These are phyloP conservation scores for Pristionchus japonicus DNA, from an alignment of 2,888 invertebrate species.

Conservation along the genomic window DNA sequence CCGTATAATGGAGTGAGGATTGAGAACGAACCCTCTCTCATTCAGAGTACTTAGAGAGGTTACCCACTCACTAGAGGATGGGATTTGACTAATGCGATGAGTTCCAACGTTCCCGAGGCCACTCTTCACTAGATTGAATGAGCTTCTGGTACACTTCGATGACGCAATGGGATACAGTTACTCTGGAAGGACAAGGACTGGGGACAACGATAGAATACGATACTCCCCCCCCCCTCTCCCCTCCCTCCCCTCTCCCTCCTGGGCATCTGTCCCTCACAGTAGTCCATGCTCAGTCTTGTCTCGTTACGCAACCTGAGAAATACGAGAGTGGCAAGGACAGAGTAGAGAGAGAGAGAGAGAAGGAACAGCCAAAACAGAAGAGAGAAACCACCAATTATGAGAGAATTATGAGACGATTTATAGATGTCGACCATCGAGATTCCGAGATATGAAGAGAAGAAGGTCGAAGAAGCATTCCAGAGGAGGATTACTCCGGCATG, in stretches of 20 bases:
- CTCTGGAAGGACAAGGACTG: slow-evolving; percentile 29
- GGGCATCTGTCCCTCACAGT: slow-evolving; percentile 39
- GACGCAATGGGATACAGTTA: slow-evolving; percentile 24
- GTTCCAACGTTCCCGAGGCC: slow-evolving; percentile 6
- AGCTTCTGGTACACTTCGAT: background rate
- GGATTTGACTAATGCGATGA: background rate
- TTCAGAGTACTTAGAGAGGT: background rate
- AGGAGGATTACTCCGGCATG: slow-evolving; percentile 12
- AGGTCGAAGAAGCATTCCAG: slow-evolving; percentile 6
- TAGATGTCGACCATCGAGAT: slow-evolving; percentile 47
- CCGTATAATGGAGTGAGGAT: slow-evolving; percentile 31
- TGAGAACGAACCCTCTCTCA: slow-evolving; percentile 9
- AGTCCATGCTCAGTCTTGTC: slow-evolving; percentile 15
- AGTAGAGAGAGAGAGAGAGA: no score
- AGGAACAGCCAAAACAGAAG: background rate
- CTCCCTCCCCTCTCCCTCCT: background rate
- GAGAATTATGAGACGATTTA: slow-evolving; percentile 26
- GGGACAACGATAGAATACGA: slow-evolving; percentile 30
- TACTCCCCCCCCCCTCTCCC: background rate
- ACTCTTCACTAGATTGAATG: background rate
- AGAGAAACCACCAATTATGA: slow-evolving; percentile 9
- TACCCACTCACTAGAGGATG: background rate
- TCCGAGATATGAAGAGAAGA: background rate
- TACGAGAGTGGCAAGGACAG: slow-evolving; percentile 12
- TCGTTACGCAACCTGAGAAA: slow-evolving; percentile 29